Percentiles rank a stretch among this genome's conserved stretches.
Conservation (phyloP, 2,888 invertebrate genomes). For the Tricholauxania praeusta region DNA sequence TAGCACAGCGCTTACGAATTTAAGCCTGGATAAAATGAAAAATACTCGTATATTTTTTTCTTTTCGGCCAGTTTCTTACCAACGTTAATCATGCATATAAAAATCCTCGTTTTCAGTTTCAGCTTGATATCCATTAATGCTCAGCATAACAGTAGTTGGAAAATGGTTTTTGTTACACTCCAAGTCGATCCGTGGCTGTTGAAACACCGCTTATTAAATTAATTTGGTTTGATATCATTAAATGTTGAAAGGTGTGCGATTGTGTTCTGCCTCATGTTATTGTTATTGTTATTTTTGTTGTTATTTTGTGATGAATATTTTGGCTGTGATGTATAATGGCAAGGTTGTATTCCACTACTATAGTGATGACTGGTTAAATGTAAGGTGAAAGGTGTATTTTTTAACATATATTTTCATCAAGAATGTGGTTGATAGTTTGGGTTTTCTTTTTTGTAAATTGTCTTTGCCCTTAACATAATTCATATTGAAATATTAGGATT, state of each 20-base stretch:
- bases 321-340: slow-evolving; percentile 1
- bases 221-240: slow-evolving; percentile 32
- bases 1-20: slow-evolving; percentile 21
- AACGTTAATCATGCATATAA: slow-evolving; percentile 1
- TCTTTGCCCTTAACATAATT: too few species aligned
- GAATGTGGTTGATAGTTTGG: neutral
- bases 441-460: too few species aligned
- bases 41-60: neutral
- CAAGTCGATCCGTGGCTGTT: neutral
- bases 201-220: slow-evolving; percentile 36
- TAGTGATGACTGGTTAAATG: neutral
- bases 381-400: slow-evolving; percentile 26
- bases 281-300: slow-evolving; percentile 6
- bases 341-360: slow-evolving; percentile 10
- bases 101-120: slow-evolving; percentile 8
- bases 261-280: neutral
- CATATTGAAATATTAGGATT: too few species aligned
- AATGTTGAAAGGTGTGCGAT: slow-evolving; percentile 29
- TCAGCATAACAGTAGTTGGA: slow-evolving; percentile 26
- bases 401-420: neutral
- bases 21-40: slow-evolving; percentile 1
- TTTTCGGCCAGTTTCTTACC: neutral
- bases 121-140: slow-evolving; percentile 25
- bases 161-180: slow-evolving; percentile 23
- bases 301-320: slow-evolving; percentile 9